Evolutionary conservation across 2,113 vertebrate species (phyloP), one percentile per base, ranked within the genome.

Genomic region (Parotia lawesii): DNA sequence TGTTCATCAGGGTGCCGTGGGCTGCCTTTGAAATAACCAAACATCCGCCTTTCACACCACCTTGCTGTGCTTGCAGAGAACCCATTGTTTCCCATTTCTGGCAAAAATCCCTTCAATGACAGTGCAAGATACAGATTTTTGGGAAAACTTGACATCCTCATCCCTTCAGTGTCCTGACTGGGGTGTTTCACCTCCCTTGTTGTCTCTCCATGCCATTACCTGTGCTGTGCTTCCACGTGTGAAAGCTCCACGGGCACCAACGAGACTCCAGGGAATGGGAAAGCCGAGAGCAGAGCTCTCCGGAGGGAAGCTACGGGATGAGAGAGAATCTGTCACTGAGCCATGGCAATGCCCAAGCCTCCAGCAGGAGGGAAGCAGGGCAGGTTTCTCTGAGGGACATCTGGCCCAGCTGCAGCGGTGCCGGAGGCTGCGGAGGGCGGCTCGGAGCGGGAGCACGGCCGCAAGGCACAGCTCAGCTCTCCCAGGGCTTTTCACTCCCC

Each of bases 201-300:
- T 12, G 17, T 11, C 20, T 28, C 51, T 51, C 61, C 28, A 0
- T 0, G 21, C 6, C 5, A 0, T 25, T 5, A 9, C 27, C 44
- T 4, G 28, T 0, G 35, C 31, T 50, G 21, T 2, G 35, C n/a
- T 35, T 31, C 62, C 74, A 3, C 25, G 11, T 3, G 48, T 5
- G 70, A 37, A 37, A 54, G 40, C 44, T 88, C 33, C 18, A 7
- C 47, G 23, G 7, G 48, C 13, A 17, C 38, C 5, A 1, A 17
- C 0, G 42, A 16, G 53, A 2, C 58, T 21, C 65, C 3, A 1
- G 74, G 64, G 84, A 62, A 3, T 2, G 4, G 38, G 58, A 15
- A 12, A 29, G 73, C 76, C 56, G 2, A 10, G 73, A 3, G 11
- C 56, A 70, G 81, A 61, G 62, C 64, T 47, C 74, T 71, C 67